phyloP scores from a whole-genome alignment of 2,888 invertebrate species.

The Tenthredo notha region DNA sequence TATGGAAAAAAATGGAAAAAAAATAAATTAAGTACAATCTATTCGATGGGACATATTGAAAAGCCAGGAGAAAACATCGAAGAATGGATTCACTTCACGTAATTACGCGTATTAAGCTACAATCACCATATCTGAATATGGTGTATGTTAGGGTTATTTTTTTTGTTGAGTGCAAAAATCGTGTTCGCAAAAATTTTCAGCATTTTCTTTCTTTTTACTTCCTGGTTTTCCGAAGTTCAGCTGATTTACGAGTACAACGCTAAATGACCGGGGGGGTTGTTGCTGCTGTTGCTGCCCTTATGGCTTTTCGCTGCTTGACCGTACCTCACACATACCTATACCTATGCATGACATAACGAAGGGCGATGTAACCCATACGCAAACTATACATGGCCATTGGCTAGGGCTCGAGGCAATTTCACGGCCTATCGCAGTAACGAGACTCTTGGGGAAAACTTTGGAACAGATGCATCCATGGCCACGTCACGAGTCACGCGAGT shows the following conservation, averaged over 20 bases:
- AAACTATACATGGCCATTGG: conserved; percentile 4
- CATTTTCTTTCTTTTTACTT: background rate
- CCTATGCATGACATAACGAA: conserved; percentile 35
- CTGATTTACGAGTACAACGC: conserved; percentile 2
- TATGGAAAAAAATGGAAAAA: background rate
- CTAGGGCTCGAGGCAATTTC: conserved; percentile 41
- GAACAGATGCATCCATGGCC: conserved; percentile 5
- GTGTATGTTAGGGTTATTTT: too few species aligned
- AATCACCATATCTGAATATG: too few species aligned
- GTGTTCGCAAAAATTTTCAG: background rate
- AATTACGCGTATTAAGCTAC: background rate
- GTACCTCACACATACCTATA: conserved; percentile 19
- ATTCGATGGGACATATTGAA: background rate
- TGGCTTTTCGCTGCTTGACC: conserved; percentile 47
- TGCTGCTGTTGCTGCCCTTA: background rate
- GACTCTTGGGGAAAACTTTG: conserved; percentile 39
- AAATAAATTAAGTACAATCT: background rate
- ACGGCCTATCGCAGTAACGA: conserved; percentile 52
- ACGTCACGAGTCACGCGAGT: conserved; percentile 32
- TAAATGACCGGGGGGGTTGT: conserved; percentile 22
- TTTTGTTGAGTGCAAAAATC: background rate
- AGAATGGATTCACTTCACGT: background rate
- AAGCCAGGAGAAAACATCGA: background rate
- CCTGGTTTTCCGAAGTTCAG: background rate
- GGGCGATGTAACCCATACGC: conserved; percentile 18